Evolutionary conservation across 2,888 invertebrate genomes (phyloP), one percentile per base, ranked within the genome.

Genomic region (Agrochola macilenta): DNA sequence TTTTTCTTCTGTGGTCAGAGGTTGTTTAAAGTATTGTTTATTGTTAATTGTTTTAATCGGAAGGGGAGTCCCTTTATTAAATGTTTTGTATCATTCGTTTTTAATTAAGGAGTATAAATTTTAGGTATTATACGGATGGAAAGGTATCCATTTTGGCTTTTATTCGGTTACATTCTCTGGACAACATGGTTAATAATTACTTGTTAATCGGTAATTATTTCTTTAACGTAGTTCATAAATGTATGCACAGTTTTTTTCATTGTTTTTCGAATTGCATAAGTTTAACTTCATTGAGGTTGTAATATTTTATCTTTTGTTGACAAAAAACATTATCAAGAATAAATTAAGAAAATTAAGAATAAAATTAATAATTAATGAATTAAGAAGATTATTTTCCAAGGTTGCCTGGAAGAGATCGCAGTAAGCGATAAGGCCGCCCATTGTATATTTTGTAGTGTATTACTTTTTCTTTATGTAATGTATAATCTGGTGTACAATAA

Each of bases 11-110:
- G 87, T 79, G 87, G 89, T 85, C 76, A 82, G 74, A 87, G 26
- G 89, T 87, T 88, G 82, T 86, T 84, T 68, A 76, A 69, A 73
- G 76, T 69, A 83, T 85, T 87, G 87, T 87, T 88, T 88, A 88
- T 88, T 82, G 88, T 88, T 88, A 87, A 87, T 88, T 88, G 89
- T 87, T 88, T 82, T 85, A 82, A 87, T 87, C 81, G 64, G 63
- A 77, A 77, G 79, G 80, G 87, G 70, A 88, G 87, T 71, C 76
- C 77, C 66, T 84, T 82, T 77, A 81, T 83, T 66, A 76, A 54
- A 14, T 79, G 85, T 87, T 87, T 88, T 88, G 84, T 76, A 61
- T 80, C 81, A 83, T 87, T 87, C 74, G 74, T 81, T 87, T 87
- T 88, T 83, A 85, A 88, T 88, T 85, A 85, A 80, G 70, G 69